A percentile compares a stretch with the other conserved stretches of the same genome.
Evolutionary conservation across 2,113 vertebrate species (phyloP).

Genomic region (Noctilio leporinus): DNA sequence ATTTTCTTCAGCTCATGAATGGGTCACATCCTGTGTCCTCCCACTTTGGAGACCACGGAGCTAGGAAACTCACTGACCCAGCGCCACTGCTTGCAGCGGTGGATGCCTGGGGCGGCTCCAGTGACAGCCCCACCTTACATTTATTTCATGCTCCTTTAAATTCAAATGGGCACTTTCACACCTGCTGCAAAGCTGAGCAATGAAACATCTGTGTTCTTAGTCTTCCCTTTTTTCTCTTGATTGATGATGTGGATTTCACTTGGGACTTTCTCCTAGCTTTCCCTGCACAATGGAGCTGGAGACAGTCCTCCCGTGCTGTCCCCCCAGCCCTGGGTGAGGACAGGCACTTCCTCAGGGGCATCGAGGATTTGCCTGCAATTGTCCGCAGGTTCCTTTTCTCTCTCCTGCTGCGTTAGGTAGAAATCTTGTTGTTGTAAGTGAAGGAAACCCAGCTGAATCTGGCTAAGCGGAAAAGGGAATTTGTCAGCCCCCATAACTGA

Average conservation of each 20-base stretch:
- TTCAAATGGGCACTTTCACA: slow-evolving; percentile 22
- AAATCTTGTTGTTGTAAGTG: background rate
- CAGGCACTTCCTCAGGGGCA: background rate
- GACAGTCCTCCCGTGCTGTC: background rate
- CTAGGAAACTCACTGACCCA: background rate
- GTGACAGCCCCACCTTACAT: background rate
- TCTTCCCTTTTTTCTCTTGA: background rate
- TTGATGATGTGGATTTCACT: background rate
- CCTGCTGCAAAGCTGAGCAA: background rate
- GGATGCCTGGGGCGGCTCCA: background rate
- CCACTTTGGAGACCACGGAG: background rate
- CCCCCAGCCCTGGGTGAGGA: background rate
- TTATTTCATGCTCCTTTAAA: slow-evolving; percentile 34
- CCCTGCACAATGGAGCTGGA: background rate
- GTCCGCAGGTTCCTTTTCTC: background rate
- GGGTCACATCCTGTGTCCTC: background rate
- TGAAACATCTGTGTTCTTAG: background rate
- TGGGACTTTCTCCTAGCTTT: background rate
- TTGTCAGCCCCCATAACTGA: background rate
- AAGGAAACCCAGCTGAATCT: background rate
- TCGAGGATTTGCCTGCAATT: background rate
- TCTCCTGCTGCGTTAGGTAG: background rate
- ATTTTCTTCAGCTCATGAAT: background rate
- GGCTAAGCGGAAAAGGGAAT: background rate
- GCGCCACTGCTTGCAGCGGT: background rate